Base-by-base conservation (phyloP, 1,140 invertebrate species). In the Metaphire vulgaris region DNA sequence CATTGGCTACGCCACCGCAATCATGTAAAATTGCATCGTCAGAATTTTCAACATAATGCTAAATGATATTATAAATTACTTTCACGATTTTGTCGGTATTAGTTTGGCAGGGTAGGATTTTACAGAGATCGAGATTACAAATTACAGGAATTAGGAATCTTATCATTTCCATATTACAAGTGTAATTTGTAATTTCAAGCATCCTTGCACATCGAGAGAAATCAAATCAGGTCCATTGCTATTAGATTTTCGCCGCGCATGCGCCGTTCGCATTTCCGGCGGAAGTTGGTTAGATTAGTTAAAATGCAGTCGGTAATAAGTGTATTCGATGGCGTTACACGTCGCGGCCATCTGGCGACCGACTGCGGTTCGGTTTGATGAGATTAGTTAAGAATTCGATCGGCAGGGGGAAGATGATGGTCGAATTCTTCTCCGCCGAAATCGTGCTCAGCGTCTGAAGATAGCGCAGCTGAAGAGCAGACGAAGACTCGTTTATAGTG, bases 371-470 rank as follows among this genome's bases (percentile, higher is more conserved):
- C 41, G 41, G 93, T 0, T 79, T 77, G 2, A 34, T 75, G 56
- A 83, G 81, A n/a, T 65, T 28, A 33, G 69, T 90, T 64, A 97
- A 83, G 81, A 97, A 90, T 83, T 97, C 95, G 83, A 97, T 93
- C 33, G 95, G 95, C 80, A 98, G 88, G 30, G 96, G 96, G 87
- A 98, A 98, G 75, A 98, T 93, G 81, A 98, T 98, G 14, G 96
- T 98, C 2, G 96, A 97, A 86, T 97, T 98, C 88, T 98, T 98
- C 89, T 98, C 96, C 1, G 95, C 94, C 66, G 95, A 95, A 85
- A 98, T 97, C 14, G 93, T 92, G 86, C 93, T 97, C 75, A 98
- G 87, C 0, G 83, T 85, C 77, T 85, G 84, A 69, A 85, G 80
- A 76, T 84, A 84, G 21, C 83, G 77, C 28, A 94, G 89, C 87